Conservation (phyloP, 2,888 invertebrate species). For the Trilocha varians region DNA sequence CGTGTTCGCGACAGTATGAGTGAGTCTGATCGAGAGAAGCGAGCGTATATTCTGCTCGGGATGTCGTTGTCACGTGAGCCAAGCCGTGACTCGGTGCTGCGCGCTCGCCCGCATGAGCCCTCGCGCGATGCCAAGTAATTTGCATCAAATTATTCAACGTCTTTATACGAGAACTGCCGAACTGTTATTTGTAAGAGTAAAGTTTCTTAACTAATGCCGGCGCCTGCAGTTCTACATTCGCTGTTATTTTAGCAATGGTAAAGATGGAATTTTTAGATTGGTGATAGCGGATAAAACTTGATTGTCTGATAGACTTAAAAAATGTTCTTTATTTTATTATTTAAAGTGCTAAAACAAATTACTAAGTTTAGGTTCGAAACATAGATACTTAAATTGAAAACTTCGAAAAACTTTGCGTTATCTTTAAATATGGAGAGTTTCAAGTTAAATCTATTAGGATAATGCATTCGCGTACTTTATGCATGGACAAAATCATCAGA, state of each 20-base stretch:
- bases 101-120: constrained; percentile 47
- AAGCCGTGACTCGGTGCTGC: constrained; percentile 53
- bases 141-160: constrained; percentile 3
- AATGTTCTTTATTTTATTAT: no score
- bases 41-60: constrained; percentile 57
- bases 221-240: neutral
- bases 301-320: no score
- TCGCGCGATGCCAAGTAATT: constrained; percentile 50
- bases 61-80: constrained; percentile 56
- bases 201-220: neutral
- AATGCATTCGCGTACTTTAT: no score
- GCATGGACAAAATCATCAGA: no score
- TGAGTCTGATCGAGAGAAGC: constrained; percentile 53
- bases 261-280: no score
- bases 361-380: no score
- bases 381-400: no score
- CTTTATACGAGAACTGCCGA: neutral
- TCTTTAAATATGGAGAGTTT: no score
- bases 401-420: no score
- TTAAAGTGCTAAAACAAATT: no score
- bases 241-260: neutral
- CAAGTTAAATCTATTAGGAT: no score
- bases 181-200: neutral
- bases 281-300: no score
- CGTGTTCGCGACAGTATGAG: constrained; percentile 48